Conservation (phyloP, 2,113 vertebrate genomes). For the Anas platyrhynchos region DNA sequence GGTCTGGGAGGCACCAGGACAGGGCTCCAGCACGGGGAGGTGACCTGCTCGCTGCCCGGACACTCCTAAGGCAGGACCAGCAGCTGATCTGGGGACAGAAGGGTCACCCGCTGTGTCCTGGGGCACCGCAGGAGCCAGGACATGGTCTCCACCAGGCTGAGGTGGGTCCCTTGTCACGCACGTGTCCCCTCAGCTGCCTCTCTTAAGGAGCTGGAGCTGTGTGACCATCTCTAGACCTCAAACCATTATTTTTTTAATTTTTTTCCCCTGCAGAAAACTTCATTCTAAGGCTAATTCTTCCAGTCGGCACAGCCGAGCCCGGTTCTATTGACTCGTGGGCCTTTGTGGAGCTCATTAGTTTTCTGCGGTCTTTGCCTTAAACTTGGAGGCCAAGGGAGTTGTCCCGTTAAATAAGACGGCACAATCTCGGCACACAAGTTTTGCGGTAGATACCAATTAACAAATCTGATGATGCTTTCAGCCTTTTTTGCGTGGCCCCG, state of each 20-base stretch:
- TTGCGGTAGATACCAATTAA: constrained; percentile 45
- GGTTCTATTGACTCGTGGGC: neutral
- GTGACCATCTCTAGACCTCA: neutral
- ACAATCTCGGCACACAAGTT: constrained; percentile 11
- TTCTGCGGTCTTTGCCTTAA: constrained; percentile 21
- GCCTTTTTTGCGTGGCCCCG: neutral
- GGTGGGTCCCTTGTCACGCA: accelerated
- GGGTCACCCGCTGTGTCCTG: neutral
- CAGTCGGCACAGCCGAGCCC: neutral
- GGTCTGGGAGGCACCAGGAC: neutral
- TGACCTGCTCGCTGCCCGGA: neutral
- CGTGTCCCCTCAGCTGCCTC: neutral
- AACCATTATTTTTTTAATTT: neutral
- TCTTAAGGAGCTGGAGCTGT: neutral
- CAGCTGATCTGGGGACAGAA: neutral
- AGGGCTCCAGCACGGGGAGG: neutral
- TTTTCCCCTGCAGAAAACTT: neutral
- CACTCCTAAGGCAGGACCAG: neutral
- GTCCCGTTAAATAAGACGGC: constrained; percentile 24
- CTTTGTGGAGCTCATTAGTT: constrained; percentile 29
- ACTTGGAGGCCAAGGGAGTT: constrained; percentile 27
- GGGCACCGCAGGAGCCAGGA: neutral
- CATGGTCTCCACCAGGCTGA: neutral
- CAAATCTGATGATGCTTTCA: neutral
- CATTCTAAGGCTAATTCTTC: constrained; percentile 9